These are phyloP conservation scores for Lontra canadensis DNA, from an alignment of 2,113 vertebrate species.

Conservation along the genomic window DNA sequence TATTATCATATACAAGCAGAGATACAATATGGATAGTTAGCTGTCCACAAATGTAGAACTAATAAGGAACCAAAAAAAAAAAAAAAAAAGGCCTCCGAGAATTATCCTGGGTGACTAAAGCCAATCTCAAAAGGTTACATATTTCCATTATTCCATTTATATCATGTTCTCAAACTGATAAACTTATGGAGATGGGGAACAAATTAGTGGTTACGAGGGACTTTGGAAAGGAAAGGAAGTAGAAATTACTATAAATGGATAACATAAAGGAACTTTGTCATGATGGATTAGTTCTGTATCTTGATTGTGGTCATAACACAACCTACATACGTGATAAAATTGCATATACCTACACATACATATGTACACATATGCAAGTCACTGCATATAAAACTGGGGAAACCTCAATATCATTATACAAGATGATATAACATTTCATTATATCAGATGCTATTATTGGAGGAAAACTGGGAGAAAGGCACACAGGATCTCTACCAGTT, in stretches of 20 bases:
- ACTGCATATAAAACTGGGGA: background rate
- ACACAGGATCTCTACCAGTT: background rate
- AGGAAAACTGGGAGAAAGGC: background rate
- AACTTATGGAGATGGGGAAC: background rate
- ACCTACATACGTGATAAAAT: background rate
- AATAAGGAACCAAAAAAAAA: background rate
- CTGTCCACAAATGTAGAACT: background rate
- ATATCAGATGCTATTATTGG: background rate
- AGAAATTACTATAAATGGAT: background rate
- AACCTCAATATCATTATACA: background rate
- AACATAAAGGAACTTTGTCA: background rate
- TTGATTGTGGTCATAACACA: background rate
- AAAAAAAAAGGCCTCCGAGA: background rate
- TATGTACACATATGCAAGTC: background rate
- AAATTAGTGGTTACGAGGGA: background rate
- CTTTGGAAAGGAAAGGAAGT: background rate
- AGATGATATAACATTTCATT: background rate
- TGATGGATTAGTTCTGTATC: background rate
- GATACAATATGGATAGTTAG: background rate
- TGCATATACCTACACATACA: background rate
- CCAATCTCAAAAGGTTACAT: background rate
- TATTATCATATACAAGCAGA: background rate
- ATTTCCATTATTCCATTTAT: background rate
- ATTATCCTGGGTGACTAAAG: background rate
- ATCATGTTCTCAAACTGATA: background rate